A percentile compares a stretch with the other conserved stretches of the same genome.
These are phyloP conservation scores for Dermolepida albohirtum DNA, from an alignment of 2,888 invertebrate species.

Conservation along the genomic window DNA sequence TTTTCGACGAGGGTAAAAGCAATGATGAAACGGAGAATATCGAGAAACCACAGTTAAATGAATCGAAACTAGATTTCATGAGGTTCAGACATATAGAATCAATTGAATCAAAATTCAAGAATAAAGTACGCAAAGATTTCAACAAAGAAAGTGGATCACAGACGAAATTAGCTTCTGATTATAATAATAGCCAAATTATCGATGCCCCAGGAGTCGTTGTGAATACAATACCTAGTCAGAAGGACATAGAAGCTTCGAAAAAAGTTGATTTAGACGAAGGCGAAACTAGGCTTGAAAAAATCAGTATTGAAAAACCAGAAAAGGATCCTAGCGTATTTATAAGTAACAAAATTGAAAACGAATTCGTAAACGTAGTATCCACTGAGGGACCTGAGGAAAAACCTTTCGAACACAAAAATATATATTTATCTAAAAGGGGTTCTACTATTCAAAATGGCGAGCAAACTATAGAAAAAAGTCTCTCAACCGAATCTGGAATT, in stretches of 20 bases:
- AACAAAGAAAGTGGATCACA: conserved; percentile 65
- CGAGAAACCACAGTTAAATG: conserved; percentile 51
- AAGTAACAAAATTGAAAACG: conserved; percentile 19
- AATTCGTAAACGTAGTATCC: conserved; percentile 5
- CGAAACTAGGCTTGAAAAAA: conserved; percentile 9
- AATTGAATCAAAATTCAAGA: conserved; percentile 55
- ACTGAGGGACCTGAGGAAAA: conserved; percentile 28
- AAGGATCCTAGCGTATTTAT: conserved; percentile 14
- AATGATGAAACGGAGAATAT: conserved; percentile 45
- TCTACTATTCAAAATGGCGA: conserved; percentile 1
- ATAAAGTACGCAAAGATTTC: conserved; percentile 56
- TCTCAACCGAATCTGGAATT: conserved; percentile 13
- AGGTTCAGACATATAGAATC: conserved; percentile 55
- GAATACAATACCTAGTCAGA: conserved; percentile 16
- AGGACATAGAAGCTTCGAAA: conserved; percentile 1
- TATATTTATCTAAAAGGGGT: conserved; percentile 25
- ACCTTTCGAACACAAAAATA: conserved; percentile 20
- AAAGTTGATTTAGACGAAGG: conserved; percentile 23
- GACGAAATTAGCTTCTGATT: conserved; percentile 66
- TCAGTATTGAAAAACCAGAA: conserved; percentile 23
- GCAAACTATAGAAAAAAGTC: neutral
- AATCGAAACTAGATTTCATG: conserved; percentile 54
- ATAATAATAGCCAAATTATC: conserved; percentile 70
- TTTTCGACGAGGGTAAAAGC: conserved; percentile 44
- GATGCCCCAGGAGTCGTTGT: conserved; percentile 51